These are phyloP conservation scores for Gymnothorax javanicus DNA, from an alignment of 2,797 vertebrate species.

Conservation along the genomic window DNA sequence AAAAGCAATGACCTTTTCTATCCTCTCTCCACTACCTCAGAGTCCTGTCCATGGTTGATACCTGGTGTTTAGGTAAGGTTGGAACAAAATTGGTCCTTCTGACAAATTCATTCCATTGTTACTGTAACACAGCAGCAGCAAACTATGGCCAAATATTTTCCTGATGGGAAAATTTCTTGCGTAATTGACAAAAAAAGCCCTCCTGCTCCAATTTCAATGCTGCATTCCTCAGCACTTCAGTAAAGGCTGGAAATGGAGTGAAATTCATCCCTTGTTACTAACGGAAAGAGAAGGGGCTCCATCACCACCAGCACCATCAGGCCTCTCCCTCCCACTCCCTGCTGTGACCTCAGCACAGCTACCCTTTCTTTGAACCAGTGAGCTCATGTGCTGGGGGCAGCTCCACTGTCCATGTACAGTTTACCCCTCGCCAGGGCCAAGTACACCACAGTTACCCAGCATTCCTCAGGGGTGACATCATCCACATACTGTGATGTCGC, in stretches of 20 bases:
- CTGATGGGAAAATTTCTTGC: constrained; percentile 19
- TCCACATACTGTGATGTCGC: neutral
- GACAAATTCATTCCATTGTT: neutral
- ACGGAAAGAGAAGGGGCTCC: constrained; percentile 20
- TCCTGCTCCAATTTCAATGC: constrained; percentile 18
- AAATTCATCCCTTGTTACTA: constrained; percentile 24
- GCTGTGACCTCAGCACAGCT: constrained; percentile 11
- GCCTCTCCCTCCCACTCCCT: neutral
- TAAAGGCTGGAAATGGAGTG: constrained; percentile 13
- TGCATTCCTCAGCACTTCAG: constrained; percentile 30
- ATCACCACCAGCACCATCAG: neutral
- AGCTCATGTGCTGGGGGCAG: neutral
- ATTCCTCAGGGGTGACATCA: neutral
- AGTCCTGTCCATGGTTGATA: constrained; percentile 85
- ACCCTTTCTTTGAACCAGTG: neutral
- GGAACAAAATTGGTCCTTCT: neutral
- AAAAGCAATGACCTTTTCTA: neutral
- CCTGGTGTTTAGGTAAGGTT: constrained; percentile 80
- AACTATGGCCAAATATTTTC: constrained; percentile 6
- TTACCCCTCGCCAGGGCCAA: neutral
- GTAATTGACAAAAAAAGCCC: neutral
- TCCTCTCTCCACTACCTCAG: constrained; percentile 64
- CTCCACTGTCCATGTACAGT: neutral
- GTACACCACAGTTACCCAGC: neutral
- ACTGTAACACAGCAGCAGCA: too few species aligned